These are phyloP conservation scores for Macrocentrus cingulum DNA, from an alignment of 1,140 invertebrate species.

Conservation along the genomic window DNA sequence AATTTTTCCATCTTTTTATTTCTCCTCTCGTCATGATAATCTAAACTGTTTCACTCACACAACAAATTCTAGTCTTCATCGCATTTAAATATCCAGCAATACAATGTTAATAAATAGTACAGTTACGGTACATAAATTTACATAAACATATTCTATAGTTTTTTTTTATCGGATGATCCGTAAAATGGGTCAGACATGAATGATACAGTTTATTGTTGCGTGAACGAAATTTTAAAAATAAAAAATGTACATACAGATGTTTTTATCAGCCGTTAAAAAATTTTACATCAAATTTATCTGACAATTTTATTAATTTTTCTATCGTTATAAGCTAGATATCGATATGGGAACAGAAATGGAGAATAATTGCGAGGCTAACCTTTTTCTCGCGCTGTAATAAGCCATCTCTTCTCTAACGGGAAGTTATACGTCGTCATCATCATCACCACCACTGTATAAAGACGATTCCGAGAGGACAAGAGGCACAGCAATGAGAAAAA, in stretches of 20 bases:
- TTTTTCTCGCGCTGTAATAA: constrained; percentile 1
- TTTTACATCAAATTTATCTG: too few species aligned
- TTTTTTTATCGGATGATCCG: not conserved
- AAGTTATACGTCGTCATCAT: constrained; percentile 16
- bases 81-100: constrained; percentile 42
- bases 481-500: not conserved
- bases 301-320: too few species aligned
- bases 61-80: constrained; percentile 29
- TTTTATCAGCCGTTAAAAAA: too few species aligned
- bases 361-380: too few species aligned
- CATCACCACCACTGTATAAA: not conserved
- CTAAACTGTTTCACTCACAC: constrained; percentile 16
- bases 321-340: too few species aligned
- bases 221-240: not conserved
- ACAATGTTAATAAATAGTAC: constrained; percentile 38
- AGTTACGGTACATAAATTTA: constrained; percentile 31
- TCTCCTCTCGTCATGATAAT: constrained; percentile 14
- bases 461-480: not conserved
- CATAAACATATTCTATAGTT: constrained; percentile 32
- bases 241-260: too few species aligned
- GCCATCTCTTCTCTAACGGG: constrained; percentile 19
- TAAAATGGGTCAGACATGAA: constrained; percentile 9
- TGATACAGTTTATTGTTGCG: not conserved
- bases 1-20: not conserved
- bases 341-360: too few species aligned